Conservation (phyloP, 2,113 vertebrate genomes). For the Ovibos moschatus region DNA sequence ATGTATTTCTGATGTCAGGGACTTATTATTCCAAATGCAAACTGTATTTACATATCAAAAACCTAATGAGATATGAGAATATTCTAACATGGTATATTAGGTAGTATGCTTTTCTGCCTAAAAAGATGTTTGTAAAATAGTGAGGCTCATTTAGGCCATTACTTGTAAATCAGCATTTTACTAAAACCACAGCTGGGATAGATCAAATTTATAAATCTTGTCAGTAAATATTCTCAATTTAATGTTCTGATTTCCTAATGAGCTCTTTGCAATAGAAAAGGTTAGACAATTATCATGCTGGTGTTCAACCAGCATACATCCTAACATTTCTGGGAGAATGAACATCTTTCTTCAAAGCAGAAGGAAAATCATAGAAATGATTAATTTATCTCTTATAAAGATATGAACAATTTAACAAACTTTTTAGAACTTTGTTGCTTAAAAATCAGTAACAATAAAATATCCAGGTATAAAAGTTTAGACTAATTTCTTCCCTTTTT, state of each 20-base stretch:
- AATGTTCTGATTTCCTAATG: constrained; percentile 31
- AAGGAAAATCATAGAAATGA: neutral
- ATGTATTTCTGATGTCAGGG: neutral
- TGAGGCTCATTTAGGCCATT: neutral
- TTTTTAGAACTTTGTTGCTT: neutral
- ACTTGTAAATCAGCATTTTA: constrained; percentile 36
- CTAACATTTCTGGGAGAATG: neutral
- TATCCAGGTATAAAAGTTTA: neutral
- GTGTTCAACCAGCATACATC: neutral
- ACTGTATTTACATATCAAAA: constrained; percentile 53
- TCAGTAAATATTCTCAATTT: constrained; percentile 46
- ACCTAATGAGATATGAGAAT: constrained; percentile 26
- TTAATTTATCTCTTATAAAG: neutral
- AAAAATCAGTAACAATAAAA: constrained; percentile 2
- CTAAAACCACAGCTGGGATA: neutral
- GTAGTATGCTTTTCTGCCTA: neutral
- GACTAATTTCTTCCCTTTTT: neutral
- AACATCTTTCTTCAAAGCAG: neutral
- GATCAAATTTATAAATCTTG: constrained; percentile 52
- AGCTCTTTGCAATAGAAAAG: neutral
- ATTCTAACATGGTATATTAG: neutral
- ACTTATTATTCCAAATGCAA: constrained; percentile 43
- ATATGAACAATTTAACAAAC: neutral
- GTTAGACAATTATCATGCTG: constrained; percentile 15
- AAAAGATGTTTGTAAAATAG: constrained; percentile 22